Evolutionary conservation across 2,113 vertebrate genomes (phyloP), one percentile per base, ranked within the genome.

Genomic region (Amia ocellicauda): DNA sequence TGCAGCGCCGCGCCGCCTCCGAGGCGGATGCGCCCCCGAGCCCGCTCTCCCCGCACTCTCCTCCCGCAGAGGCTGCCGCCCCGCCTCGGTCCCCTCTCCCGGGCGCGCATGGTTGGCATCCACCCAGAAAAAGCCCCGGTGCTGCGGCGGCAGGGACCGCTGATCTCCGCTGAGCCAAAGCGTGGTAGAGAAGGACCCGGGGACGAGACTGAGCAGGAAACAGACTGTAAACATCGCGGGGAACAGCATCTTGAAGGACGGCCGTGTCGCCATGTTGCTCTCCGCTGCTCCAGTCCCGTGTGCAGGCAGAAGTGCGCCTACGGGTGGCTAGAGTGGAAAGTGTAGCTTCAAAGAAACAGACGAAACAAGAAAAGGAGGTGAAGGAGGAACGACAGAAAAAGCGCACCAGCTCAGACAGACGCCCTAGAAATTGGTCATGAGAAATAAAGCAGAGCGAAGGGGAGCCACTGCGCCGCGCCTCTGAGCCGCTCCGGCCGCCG

Each of bases 261-360:
- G 81, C 58, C 69, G 28, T 66, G 76, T 80, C 89, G 89, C 89
- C 89, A 90, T 90, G 86, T 90, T 90, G 89, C 31, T 36, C 31
- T 36, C 31, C 31, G 31, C 31, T 83, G 80, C 73, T 63, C 54
- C 20, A 4, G 20, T 42, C 51, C 27, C 24, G 68, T 63, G 60
- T 10, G 74, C 26, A 61, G 68, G 58, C 31, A 7, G 70, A 79
- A 78, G 71, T 76, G 85, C 86, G 84, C 85, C 85, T 67, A 79
- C 85, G 77, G 78, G 82, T 58, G 86, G 83, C 43, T 3, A 16
- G 52, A 50, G 42, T 42, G 7, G 28, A 36, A 31, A 20, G 14
- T 61, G 31, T 52, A 3, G 62, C 57, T 28, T 55, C 1, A 16
- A 43, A 27, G 19, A 17, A 3, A n/a, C 51, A n/a, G 31, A 31